These are phyloP conservation scores for Cynaeus angustus DNA, from an alignment of 2,888 invertebrate genomes.

Conservation along the genomic window DNA sequence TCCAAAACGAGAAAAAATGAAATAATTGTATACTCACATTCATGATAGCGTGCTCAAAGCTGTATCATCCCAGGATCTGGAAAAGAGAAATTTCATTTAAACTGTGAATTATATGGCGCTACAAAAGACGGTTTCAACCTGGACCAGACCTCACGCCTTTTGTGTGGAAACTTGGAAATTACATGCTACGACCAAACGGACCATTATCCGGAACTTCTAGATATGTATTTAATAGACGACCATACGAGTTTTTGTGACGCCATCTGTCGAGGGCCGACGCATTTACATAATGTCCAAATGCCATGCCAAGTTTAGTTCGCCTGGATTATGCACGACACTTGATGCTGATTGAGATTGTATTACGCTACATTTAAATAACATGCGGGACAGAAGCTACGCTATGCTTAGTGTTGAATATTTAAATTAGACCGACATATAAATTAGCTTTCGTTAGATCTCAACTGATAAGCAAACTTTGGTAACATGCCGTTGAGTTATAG, in stretches of 20 bases:
- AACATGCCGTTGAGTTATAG: slow-evolving; percentile 29
- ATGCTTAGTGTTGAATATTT: slow-evolving; percentile 40
- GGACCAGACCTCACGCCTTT: slow-evolving; percentile 32
- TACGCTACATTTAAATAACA: slow-evolving; percentile 65
- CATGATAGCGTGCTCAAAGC: slow-evolving; percentile 31
- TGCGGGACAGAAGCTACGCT: slow-evolving; percentile 43
- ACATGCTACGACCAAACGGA: slow-evolving; percentile 19
- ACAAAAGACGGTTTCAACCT: slow-evolving; percentile 25
- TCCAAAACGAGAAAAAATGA: slow-evolving; percentile 2
- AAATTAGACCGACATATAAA: slow-evolving; percentile 48
- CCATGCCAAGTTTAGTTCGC: slow-evolving; percentile 62
- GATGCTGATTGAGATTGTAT: slow-evolving; percentile 68
- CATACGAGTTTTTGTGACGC: slow-evolving; percentile 61
- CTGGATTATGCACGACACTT: slow-evolving; percentile 66
- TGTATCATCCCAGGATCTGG: slow-evolving; percentile 41
- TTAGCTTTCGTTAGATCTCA: slow-evolving; percentile 38
- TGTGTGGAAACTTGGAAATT: slow-evolving; percentile 43
- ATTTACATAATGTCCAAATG: slow-evolving; percentile 69
- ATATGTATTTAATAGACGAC: slow-evolving; percentile 63
- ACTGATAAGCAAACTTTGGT: slow-evolving; percentile 35
- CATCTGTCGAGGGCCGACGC: slow-evolving; percentile 61
- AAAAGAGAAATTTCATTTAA: slow-evolving; percentile 38
- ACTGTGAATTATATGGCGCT: slow-evolving; percentile 13
- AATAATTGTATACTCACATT: slow-evolving; percentile 48
- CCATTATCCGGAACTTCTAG: slow-evolving; percentile 52